A percentile compares a stretch with the other conserved stretches of the same genome.
Evolutionary conservation across 2,797 vertebrate genomes (phyloP).

Genomic region (Hypotaenidia philippensis): DNA sequence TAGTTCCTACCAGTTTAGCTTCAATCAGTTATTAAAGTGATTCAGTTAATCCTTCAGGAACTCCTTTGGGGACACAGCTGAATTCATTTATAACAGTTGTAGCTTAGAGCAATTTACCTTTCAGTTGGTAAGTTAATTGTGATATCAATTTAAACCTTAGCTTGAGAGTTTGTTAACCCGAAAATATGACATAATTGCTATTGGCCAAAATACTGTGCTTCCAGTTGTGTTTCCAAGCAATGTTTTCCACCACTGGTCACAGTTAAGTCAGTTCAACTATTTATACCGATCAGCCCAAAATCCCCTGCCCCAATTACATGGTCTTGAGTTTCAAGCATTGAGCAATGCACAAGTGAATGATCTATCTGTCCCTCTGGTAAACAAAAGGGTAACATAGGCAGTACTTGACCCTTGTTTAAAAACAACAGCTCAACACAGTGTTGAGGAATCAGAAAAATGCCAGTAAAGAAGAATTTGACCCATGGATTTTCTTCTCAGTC

Average conservation of each 20-base stretch:
- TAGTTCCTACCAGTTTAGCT: background rate
- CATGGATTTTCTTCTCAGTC: background rate
- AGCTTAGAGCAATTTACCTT: background rate
- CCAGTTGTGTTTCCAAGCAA: background rate
- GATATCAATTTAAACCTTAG: background rate
- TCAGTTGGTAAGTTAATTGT: background rate
- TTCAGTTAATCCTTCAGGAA: conserved; percentile 11
- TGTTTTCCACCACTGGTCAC: background rate
- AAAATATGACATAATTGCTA: background rate
- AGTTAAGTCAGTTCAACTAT: background rate
- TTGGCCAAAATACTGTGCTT: background rate
- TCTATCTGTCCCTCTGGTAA: background rate
- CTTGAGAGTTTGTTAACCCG: background rate
- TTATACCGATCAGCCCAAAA: background rate
- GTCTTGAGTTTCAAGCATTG: background rate
- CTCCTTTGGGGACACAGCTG: background rate
- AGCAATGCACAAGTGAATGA: background rate
- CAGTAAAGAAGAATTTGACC: background rate
- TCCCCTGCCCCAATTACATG: background rate
- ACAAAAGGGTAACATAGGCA: background rate
- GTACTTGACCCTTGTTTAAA: rapidly evolving
- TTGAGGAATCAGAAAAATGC: background rate
- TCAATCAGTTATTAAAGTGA: background rate
- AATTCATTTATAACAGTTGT: background rate
- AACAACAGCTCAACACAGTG: background rate